Conservation (phyloP, 64 coral and sea anemone genomes). For the Cladopsammia gracilis region DNA sequence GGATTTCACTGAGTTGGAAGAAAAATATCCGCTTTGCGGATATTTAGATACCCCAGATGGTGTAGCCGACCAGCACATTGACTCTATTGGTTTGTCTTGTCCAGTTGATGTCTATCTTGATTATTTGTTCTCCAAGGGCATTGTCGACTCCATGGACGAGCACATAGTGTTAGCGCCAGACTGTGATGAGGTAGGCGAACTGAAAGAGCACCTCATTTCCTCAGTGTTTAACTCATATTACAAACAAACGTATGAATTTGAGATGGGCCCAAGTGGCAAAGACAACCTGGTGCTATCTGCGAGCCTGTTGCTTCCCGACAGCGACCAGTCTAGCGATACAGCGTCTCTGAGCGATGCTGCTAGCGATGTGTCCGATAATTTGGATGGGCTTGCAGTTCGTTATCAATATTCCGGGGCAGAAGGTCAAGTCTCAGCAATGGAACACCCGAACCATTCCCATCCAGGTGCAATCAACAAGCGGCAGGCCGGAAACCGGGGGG, state of each 20-base stretch:
- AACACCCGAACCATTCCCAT: background rate
- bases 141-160: slow-evolving; percentile 89
- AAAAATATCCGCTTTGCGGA: slow-evolving; percentile 46
- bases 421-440: slow-evolving; percentile 40
- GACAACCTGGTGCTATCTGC: slow-evolving; percentile 90
- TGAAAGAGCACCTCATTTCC: slow-evolving; percentile 88
- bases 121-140: slow-evolving; percentile 89
- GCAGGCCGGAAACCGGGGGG: slow-evolving; percentile 24
- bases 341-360: slow-evolving; percentile 77
- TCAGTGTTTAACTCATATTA: slow-evolving; percentile 93
- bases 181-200: slow-evolving; percentile 80
- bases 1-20: slow-evolving; percentile 38
- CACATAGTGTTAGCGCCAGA: slow-evolving; percentile 52
- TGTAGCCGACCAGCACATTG: slow-evolving; percentile 44
- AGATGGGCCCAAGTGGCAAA: slow-evolving; percentile 42
- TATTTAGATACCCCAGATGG: slow-evolving; percentile 65
- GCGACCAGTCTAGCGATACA: slow-evolving; percentile 68
- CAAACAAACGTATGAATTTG: slow-evolving; percentile 78
- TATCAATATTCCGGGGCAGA: slow-evolving; percentile 41
- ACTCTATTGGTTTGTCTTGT: slow-evolving; percentile 80
- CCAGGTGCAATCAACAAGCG: slow-evolving; percentile 51
- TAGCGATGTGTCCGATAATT: slow-evolving; percentile 71
- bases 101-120: slow-evolving; percentile 85
- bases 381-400: slow-evolving; percentile 49
- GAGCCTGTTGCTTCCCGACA: slow-evolving; percentile 64